Percentiles rank a stretch among this genome's conserved stretches.
Conservation (phyloP, 2,113 vertebrate genomes). For the Brienomyrus brachyistius region DNA sequence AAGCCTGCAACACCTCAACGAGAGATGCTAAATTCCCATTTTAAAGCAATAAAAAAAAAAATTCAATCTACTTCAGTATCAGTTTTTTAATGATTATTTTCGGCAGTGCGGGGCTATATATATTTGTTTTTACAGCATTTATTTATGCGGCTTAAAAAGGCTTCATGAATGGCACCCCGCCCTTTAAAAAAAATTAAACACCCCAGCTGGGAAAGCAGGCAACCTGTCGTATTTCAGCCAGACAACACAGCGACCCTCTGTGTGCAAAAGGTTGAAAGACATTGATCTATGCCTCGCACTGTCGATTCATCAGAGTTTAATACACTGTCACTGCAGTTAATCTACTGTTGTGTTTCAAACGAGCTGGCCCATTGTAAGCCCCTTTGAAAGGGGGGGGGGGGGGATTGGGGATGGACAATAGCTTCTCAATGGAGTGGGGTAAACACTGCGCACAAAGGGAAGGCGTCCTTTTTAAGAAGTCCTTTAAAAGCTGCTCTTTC, state of each 20-base stretch:
- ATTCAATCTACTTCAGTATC: neutral
- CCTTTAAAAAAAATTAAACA: constrained; percentile 16
- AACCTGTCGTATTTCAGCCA: constrained; percentile 38
- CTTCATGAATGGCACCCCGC: neutral
- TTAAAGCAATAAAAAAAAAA: neutral
- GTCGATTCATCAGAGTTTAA: constrained; percentile 46
- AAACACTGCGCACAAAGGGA: constrained; percentile 39
- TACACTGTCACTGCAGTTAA: constrained; percentile 51
- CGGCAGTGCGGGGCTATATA: neutral
- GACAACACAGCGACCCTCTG: constrained; percentile 33
- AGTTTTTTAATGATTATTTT: neutral
- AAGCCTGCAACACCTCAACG: neutral
- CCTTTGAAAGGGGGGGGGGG: constrained; percentile 33
- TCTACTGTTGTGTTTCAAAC: constrained; percentile 52
- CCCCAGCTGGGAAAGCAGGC: constrained; percentile 16
- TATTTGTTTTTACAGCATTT: neutral
- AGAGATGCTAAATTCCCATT: neutral
- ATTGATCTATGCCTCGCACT: constrained; percentile 39
- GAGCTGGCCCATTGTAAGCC: constrained; percentile 41
- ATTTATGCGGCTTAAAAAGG: neutral
- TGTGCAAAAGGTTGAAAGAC: constrained; percentile 40
- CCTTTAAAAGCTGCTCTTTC: constrained; percentile 42
- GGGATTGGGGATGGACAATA: constrained; percentile 35
- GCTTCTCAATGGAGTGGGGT: constrained; percentile 38
- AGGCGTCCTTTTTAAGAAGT: constrained; percentile 47